Evolutionary conservation across 2,888 invertebrate species (phyloP).

Genomic region (Onthophagus sagittarius): DNA sequence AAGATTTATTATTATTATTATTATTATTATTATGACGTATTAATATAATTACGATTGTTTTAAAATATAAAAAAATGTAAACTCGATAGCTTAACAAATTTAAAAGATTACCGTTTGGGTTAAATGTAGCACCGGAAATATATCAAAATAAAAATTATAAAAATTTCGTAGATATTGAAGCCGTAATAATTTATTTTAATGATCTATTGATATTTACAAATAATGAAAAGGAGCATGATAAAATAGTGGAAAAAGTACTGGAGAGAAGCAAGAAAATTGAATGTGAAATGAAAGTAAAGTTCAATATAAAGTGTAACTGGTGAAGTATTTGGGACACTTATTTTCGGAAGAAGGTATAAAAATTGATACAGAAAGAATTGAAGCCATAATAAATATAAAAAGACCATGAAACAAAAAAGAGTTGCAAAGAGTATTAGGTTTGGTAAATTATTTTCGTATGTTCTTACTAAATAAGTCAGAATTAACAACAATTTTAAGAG

Average conservation of each 20-base stretch:
- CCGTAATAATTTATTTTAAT: slow-evolving; percentile 26
- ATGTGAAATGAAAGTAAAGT: slow-evolving; percentile 26
- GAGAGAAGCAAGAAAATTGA: slow-evolving; percentile 16
- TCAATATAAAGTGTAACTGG: slow-evolving; percentile 23
- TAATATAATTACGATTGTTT: too few species aligned
- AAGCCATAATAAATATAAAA: slow-evolving; percentile 26
- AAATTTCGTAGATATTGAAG: slow-evolving; percentile 28
- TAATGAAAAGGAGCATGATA: not conserved
- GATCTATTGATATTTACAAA: slow-evolving; percentile 22
- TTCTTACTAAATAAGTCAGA: slow-evolving; percentile 25
- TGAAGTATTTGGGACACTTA: slow-evolving; percentile 26
- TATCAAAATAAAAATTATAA: slow-evolving; percentile 26
- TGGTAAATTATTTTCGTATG: slow-evolving; percentile 29
- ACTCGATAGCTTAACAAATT: too few species aligned
- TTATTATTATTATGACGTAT: too few species aligned
- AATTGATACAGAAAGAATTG: slow-evolving; percentile 23
- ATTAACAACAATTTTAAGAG: not conserved
- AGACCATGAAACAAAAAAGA: slow-evolving; percentile 28
- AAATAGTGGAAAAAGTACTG: slow-evolving; percentile 12
- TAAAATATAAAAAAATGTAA: too few species aligned
- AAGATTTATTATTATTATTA: too few species aligned
- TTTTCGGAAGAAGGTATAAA: slow-evolving; percentile 24
- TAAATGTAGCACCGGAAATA: slow-evolving; percentile 24
- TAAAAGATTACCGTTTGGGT: slow-evolving; percentile 24
- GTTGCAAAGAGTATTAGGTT: slow-evolving; percentile 29